phyloP scores from a whole-genome alignment of 2,113 vertebrate genomes.

The Falco punctatus region DNA sequence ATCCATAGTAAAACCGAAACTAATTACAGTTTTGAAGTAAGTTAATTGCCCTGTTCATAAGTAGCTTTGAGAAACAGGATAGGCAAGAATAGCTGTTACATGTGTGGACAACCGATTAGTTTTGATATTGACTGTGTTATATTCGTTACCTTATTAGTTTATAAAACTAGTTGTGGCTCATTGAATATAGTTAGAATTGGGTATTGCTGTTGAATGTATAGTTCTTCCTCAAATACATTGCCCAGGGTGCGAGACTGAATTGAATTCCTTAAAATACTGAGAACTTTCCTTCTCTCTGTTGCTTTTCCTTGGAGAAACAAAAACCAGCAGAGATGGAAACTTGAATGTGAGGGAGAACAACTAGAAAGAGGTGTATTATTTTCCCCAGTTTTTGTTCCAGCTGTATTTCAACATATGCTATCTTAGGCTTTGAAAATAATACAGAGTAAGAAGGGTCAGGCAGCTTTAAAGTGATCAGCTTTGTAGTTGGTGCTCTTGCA shows the following conservation, averaged over 20 bases:
- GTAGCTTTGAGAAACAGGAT: background rate
- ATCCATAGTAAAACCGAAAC: background rate
- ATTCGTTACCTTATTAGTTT: background rate
- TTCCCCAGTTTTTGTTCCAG: background rate
- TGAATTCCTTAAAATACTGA: background rate
- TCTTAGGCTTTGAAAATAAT: background rate
- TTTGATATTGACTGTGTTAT: background rate
- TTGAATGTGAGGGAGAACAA: background rate
- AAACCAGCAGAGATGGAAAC: background rate
- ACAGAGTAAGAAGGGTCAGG: background rate
- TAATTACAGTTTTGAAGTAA: background rate
- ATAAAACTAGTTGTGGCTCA: background rate
- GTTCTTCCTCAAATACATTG: background rate
- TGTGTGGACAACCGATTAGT: background rate
- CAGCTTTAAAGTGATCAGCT: background rate
- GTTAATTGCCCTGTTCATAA: background rate
- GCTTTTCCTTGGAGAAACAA: background rate
- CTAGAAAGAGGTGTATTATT: background rate
- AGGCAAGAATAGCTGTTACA: background rate
- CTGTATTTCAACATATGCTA: fast-evolving
- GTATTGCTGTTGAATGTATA: background rate
- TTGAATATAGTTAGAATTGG: background rate
- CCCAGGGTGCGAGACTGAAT: fast-evolving
- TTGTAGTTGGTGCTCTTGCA: background rate
- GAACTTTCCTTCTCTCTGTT: background rate